A percentile compares a stretch with the other conserved stretches of the same genome.
Evolutionary conservation across 2,113 vertebrate species (phyloP).

Genomic region (Brienomyrus longianalis): DNA sequence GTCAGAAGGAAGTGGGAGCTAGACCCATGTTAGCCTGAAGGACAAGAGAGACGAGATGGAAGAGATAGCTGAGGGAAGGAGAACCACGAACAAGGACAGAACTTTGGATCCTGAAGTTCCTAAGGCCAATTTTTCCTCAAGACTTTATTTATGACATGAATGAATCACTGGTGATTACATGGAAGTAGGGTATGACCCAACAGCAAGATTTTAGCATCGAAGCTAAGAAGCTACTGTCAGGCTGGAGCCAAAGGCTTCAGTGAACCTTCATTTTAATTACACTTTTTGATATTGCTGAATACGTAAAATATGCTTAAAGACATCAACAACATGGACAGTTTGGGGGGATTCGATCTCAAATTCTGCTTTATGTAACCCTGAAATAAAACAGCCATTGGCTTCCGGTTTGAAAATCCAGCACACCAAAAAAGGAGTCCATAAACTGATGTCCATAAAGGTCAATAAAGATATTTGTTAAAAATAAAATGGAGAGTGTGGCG

Average conservation of each 20-base stretch:
- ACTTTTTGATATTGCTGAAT: not conserved
- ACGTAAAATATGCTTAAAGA: not conserved
- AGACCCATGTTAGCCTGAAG: not conserved
- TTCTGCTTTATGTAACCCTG: not conserved
- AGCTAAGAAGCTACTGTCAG: not conserved
- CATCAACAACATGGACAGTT: not conserved
- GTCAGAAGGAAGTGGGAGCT: conserved; percentile 22
- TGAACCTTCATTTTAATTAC: not conserved
- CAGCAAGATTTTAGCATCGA: not conserved
- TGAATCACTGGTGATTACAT: not conserved
- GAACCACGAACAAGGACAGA: not conserved
- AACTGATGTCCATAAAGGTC: not conserved
- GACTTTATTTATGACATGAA: not conserved
- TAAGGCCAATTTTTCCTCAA: not conserved
- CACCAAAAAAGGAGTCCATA: not conserved
- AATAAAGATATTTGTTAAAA: not conserved
- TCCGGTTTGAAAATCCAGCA: not conserved
- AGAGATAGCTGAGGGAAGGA: not conserved
- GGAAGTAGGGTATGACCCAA: not conserved
- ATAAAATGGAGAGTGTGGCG: not conserved
- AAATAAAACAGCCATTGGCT: not conserved
- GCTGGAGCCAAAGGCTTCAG: not conserved
- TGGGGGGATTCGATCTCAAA: not conserved
- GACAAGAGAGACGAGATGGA: not conserved
- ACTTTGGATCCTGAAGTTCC: not conserved